A percentile compares a stretch with the other conserved stretches of the same genome.
phyloP scores from a whole-genome alignment of 2,113 vertebrate species.

The Echinops telfairi region DNA sequence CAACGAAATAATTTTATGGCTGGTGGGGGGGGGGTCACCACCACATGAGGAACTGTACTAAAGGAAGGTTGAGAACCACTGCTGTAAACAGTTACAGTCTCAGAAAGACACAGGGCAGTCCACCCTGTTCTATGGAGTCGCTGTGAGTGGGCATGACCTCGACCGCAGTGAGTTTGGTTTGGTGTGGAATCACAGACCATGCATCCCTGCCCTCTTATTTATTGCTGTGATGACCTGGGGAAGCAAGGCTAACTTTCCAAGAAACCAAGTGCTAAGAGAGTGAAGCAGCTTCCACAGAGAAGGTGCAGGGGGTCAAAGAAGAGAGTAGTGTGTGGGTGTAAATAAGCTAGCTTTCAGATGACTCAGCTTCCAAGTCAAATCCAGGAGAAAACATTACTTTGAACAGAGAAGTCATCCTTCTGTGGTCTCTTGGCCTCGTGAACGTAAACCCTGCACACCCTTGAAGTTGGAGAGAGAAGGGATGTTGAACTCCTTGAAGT shows the following conservation, averaged over 20 bases:
- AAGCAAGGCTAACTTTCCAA: background rate
- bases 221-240: background rate
- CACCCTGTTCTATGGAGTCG: too few relatives aligned
- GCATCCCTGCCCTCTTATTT: background rate
- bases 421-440: background rate
- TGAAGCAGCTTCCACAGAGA: background rate
- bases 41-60: too few relatives aligned
- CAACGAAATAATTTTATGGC: too few relatives aligned
- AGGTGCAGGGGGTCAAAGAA: background rate
- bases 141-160: too few relatives aligned
- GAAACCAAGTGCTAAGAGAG: background rate
- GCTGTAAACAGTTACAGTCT: too few relatives aligned
- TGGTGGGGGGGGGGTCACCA: too few relatives aligned
- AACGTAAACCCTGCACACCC: background rate
- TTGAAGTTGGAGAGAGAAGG: background rate
- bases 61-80: too few relatives aligned
- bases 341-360: slow-evolving; percentile 39
- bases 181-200: background rate
- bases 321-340: background rate
- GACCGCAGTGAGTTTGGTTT: too few relatives aligned
- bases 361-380: slow-evolving; percentile 36
- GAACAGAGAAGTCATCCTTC: slow-evolving; percentile 48
- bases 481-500: background rate
- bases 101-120: too few relatives aligned
- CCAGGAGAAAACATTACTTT: slow-evolving; percentile 42